Conservation (phyloP, 2,113 vertebrate species). For the Haliaeetus leucogaster region DNA sequence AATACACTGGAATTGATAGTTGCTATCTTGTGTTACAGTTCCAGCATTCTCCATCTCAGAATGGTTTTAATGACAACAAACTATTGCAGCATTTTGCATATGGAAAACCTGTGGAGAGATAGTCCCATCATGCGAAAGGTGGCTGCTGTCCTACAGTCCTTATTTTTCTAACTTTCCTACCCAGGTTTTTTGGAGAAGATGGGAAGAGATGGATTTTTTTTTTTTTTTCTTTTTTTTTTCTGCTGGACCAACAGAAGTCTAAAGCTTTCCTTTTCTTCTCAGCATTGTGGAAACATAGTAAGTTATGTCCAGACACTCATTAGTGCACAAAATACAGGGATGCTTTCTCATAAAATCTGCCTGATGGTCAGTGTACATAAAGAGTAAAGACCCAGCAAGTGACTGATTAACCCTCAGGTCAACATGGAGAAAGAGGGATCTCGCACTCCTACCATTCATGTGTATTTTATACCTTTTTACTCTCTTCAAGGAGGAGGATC, state of each 20-base stretch:
- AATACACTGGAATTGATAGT: neutral
- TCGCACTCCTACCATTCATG: neutral
- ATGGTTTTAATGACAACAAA: neutral
- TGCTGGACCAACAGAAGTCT: neutral
- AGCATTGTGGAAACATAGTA: neutral
- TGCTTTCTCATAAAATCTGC: neutral
- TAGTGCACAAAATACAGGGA: neutral
- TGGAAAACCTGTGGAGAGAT: neutral
- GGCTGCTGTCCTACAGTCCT: neutral
- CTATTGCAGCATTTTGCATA: accelerated
- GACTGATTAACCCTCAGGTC: neutral
- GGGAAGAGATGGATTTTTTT: neutral
- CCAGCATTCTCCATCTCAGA: neutral
- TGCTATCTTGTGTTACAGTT: neutral
- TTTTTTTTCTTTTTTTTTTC: neutral
- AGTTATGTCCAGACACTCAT: neutral
- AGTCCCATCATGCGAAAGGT: neutral
- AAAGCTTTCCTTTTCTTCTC: neutral
- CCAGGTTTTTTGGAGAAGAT: neutral
- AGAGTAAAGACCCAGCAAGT: neutral
- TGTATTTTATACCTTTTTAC: neutral
- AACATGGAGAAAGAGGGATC: neutral
- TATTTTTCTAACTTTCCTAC: neutral
- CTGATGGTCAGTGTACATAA: neutral
- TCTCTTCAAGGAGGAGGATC: neutral